phyloP scores from a whole-genome alignment of 2,888 invertebrate species.

The Harpalus rubripes region DNA sequence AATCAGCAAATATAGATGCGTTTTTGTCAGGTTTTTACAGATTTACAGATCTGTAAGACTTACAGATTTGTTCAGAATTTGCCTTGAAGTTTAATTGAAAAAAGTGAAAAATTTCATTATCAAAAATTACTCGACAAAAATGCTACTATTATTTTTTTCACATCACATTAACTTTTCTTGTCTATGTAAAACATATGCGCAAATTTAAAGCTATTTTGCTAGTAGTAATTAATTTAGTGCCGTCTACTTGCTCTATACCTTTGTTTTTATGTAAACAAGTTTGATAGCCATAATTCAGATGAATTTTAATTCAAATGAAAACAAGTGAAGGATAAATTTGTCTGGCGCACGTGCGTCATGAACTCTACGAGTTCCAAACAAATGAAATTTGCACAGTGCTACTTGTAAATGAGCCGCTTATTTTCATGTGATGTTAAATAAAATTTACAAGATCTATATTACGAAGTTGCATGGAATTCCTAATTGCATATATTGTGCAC shows the following conservation, averaged over 20 bases:
- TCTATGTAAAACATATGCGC: background rate
- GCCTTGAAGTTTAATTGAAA: no score
- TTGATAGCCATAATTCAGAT: constrained; percentile 23
- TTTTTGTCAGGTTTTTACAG: no score
- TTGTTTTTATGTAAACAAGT: constrained; percentile 16
- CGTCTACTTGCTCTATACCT: background rate
- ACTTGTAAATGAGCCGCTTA: constrained; percentile 52
- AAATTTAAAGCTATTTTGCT: background rate
- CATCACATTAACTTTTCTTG: no score
- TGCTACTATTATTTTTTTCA: no score
- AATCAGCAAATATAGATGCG: no score
- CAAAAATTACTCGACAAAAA: no score
- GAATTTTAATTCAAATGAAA: constrained; percentile 47
- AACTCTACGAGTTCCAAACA: constrained; percentile 33
- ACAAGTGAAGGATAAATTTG: constrained; percentile 35
- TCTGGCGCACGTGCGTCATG: constrained; percentile 44
- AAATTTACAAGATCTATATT: constrained; percentile 51
- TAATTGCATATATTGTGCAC: constrained; percentile 41
- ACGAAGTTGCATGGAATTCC: constrained; percentile 16
- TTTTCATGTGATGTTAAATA: constrained; percentile 48
- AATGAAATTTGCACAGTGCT: constrained; percentile 48
- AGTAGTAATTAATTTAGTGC: background rate
- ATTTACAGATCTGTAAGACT: no score
- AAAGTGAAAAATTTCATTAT: no score
- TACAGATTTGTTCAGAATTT: no score